Evolutionary conservation across 2,113 vertebrate species (phyloP).

Genomic region (Heloderma charlesbogerti): DNA sequence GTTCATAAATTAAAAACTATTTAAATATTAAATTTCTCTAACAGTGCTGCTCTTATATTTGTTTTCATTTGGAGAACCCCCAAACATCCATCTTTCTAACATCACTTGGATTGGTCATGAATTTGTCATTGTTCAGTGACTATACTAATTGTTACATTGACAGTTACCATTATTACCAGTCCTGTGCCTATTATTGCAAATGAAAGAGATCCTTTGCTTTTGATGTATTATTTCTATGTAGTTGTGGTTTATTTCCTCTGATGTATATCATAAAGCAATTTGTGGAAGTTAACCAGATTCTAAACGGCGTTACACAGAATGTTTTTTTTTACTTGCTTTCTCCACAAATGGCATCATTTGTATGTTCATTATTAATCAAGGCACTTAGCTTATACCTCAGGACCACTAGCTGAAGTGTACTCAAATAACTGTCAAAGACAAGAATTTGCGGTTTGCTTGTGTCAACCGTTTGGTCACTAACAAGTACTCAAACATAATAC

Average conservation of each 20-base stretch:
- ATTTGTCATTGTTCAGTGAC: not conserved
- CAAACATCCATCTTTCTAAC: not conserved
- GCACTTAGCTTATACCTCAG: not conserved
- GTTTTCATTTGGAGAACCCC: rapidly evolving
- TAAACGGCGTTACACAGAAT: not conserved
- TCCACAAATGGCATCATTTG: constrained; percentile 3
- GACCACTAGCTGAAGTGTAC: not conserved
- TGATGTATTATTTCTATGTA: not conserved
- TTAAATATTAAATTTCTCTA: not conserved
- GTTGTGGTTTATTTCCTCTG: not conserved
- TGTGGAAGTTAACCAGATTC: not conserved
- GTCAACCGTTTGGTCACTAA: constrained; percentile 56
- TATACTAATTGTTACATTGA: not conserved
- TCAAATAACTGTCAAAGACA: constrained; percentile 36
- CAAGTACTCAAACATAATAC: constrained; percentile 59
- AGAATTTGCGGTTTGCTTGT: constrained; percentile 35
- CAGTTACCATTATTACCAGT: not conserved
- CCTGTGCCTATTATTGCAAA: not conserved
- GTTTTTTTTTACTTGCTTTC: not conserved
- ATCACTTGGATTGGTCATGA: not conserved
- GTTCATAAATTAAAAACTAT: not conserved
- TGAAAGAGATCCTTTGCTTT: not conserved
- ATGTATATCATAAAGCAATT: not conserved
- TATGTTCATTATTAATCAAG: constrained; percentile 20
- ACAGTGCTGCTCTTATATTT: not conserved